These are phyloP conservation scores for Chaenogobius annularis DNA, from an alignment of 2,113 vertebrate species.

Conservation along the genomic window DNA sequence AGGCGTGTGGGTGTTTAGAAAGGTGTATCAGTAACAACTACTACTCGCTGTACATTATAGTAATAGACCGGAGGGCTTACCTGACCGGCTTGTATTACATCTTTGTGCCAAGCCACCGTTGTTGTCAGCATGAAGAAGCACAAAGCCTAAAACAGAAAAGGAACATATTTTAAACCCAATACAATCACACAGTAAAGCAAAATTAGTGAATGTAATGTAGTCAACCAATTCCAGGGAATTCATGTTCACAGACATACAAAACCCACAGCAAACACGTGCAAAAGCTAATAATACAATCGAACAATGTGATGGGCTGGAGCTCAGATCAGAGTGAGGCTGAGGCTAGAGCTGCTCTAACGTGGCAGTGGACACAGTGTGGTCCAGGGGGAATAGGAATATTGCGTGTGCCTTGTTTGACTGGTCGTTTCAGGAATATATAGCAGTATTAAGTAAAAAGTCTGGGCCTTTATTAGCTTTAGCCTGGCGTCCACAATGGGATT, in stretches of 20 bases:
- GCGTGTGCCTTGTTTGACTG: neutral
- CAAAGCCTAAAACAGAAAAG: conserved; percentile 51
- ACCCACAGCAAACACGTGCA: neutral
- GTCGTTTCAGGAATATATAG: neutral
- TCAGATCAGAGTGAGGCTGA: neutral
- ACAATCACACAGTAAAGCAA: neutral
- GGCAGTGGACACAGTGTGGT: conserved; percentile 6
- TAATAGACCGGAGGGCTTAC: conserved; percentile 42
- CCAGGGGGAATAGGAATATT: conserved; percentile 10
- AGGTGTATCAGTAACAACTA: neutral
- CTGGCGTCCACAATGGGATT: conserved; percentile 1
- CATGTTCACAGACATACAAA: neutral
- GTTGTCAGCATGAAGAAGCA: conserved; percentile 73
- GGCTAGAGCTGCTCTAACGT: conserved; percentile 8
- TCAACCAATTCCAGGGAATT: neutral
- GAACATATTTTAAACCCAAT: neutral
- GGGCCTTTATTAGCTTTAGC: neutral
- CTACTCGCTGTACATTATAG: neutral
- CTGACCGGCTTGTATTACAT: conserved; percentile 62
- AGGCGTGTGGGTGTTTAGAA: neutral
- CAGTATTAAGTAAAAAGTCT: neutral
- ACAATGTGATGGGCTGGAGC: neutral
- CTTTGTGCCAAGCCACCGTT: conserved; percentile 63
- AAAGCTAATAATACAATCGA: neutral
- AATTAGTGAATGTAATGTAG: neutral